A percentile compares a stretch with the other conserved stretches of the same genome.
These are phyloP conservation scores for Sphinx pinastri DNA, from an alignment of 2,888 invertebrate species.

Conservation along the genomic window DNA sequence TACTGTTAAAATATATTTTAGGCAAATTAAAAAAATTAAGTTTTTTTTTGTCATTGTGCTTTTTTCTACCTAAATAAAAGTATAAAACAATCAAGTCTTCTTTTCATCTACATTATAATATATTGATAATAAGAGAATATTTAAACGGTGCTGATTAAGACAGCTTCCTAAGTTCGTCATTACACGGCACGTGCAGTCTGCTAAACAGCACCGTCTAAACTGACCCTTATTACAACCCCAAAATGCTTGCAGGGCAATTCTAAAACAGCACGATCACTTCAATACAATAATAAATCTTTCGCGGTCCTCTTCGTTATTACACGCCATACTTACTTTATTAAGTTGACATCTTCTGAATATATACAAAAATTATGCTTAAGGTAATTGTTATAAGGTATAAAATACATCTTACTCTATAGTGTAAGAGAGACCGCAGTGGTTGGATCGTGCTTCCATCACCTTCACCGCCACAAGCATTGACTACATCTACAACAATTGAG, in stretches of 20 bases:
- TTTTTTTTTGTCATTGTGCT: no score
- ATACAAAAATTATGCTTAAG: conserved; percentile 13
- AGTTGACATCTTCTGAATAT: not conserved
- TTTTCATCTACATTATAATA: no score
- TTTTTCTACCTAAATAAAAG: no score
- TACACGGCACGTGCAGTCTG: no score
- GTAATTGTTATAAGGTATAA: not conserved
- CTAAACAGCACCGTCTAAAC: no score
- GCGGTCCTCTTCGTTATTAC: conserved; percentile 54
- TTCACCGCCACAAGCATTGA: conserved; percentile 95
- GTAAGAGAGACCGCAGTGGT: conserved; percentile 84
- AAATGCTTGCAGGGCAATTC: conserved; percentile 68
- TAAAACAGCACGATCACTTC: conserved; percentile 60
- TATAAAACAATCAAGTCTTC: no score
- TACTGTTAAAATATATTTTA: no score
- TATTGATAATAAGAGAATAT: no score
- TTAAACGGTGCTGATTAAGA: no score
- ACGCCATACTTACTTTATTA: conserved; percentile 13
- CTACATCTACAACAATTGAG: conserved; percentile 91
- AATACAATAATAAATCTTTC: conserved; percentile 29
- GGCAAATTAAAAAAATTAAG: no score
- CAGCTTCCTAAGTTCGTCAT: no score
- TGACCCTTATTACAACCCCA: not conserved
- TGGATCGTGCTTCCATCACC: conserved; percentile 86
- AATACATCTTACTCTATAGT: conserved; percentile 75